phyloP scores from a whole-genome alignment of 2,888 invertebrate genomes.

The Taenaris catops region DNA sequence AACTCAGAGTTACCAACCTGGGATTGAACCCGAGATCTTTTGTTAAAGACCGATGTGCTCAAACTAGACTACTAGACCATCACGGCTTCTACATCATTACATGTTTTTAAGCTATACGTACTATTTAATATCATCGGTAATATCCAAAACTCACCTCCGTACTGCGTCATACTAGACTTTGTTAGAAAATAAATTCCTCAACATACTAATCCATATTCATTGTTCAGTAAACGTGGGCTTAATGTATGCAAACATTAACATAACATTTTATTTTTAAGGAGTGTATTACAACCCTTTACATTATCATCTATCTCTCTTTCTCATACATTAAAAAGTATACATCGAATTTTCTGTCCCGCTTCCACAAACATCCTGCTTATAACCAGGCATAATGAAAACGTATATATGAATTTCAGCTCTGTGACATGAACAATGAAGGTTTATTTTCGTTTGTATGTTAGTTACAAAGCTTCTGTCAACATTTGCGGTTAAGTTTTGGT shows the following conservation, averaged over 20 bases:
- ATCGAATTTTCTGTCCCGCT: constrained; percentile 46
- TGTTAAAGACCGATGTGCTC: too few relatives aligned
- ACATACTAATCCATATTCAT: constrained; percentile 22
- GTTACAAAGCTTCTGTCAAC: constrained; percentile 53
- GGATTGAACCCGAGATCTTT: too few relatives aligned
- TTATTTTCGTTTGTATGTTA: constrained; percentile 27
- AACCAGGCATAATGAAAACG: neutral
- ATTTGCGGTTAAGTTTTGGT: constrained; percentile 67
- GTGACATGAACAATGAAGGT: constrained; percentile 26
- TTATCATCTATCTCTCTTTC: constrained; percentile 34
- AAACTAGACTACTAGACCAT: too few relatives aligned
- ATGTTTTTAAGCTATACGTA: too few relatives aligned
- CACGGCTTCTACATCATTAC: too few relatives aligned
- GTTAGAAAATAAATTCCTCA: too few relatives aligned
- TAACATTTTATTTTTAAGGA: constrained; percentile 25
- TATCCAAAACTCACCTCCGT: too few relatives aligned
- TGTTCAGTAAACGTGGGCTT: constrained; percentile 14
- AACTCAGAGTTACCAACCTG: too few relatives aligned
- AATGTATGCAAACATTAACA: constrained; percentile 22
- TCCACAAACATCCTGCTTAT: constrained; percentile 33
- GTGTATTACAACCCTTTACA: constrained; percentile 34
- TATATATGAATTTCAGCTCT: constrained; percentile 25
- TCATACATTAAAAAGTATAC: constrained; percentile 35
- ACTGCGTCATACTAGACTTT: too few relatives aligned
- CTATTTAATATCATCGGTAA: too few relatives aligned